Evolutionary conservation across 2,888 invertebrate genomes (phyloP).

Genomic region (Stictocephala bisonia): DNA sequence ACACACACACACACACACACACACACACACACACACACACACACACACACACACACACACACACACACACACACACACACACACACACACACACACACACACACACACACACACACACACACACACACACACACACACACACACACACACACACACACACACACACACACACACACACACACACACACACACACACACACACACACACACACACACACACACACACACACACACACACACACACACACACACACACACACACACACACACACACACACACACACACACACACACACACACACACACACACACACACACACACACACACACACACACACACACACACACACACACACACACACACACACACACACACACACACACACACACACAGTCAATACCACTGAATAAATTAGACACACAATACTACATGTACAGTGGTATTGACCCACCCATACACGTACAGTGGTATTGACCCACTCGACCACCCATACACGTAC

Average conservation of each 20-base stretch:
- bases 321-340: conserved; percentile 13
- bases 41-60: not conserved
- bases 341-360: too few relatives aligned
- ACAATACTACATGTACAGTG: too few relatives aligned
- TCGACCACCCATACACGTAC: too few relatives aligned
- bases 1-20: not conserved
- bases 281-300: not conserved
- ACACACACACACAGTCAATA: too few relatives aligned
- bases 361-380: too few relatives aligned
- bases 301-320: conserved; percentile 9
- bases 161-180: not conserved
- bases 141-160: not conserved
- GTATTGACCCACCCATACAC: too few relatives aligned
- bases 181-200: not conserved
- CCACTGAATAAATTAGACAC: too few relatives aligned
- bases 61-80: not conserved
- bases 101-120: not conserved
- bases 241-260: conserved; percentile 13
- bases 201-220: not conserved
- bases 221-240: conserved; percentile 8
- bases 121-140: not conserved
- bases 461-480: too few relatives aligned
- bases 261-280: conserved; percentile 9
- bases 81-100: not conserved
- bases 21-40: not conserved